Evolutionary conservation across 2,888 invertebrate species (phyloP).

Genomic region (Ormyrus thymus): DNA sequence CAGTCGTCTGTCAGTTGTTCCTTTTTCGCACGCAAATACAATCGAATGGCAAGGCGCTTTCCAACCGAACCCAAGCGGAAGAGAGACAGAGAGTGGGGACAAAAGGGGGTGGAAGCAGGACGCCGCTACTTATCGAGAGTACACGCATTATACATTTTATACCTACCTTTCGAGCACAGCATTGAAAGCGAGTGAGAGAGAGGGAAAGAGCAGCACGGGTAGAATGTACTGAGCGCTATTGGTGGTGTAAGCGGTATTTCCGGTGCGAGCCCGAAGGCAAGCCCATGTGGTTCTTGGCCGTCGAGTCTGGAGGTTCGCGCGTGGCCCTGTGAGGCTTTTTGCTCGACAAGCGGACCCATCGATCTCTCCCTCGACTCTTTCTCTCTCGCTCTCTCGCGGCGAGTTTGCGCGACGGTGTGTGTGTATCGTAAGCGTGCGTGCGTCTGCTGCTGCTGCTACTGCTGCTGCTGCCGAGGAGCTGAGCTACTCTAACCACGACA

Average conservation of each 20-base stretch:
- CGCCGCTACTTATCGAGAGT: too few species aligned
- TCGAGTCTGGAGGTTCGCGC: constrained; percentile 53
- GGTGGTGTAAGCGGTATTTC: constrained; percentile 59
- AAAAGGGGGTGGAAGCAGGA: too few species aligned
- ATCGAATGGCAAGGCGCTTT: background rate
- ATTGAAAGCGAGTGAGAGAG: constrained; percentile 7
- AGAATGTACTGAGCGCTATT: background rate
- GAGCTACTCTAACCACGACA: constrained; percentile 8
- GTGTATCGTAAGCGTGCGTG: background rate
- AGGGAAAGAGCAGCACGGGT: background rate
- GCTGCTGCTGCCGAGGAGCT: background rate
- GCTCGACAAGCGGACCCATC: background rate
- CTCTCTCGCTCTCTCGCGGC: constrained; percentile 41
- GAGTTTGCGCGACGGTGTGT: constrained; percentile 8
- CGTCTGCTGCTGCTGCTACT: background rate
- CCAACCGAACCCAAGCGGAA: background rate
- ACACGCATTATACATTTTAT: too few species aligned
- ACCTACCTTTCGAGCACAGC: background rate
- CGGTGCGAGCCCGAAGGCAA: constrained; percentile 64
- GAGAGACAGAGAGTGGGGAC: too few species aligned
- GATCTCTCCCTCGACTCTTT: background rate
- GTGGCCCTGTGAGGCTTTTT: constrained; percentile 53
- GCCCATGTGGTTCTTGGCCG: constrained; percentile 68
- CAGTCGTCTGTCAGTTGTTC: constrained; percentile 39
- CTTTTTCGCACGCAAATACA: background rate